phyloP scores from a whole-genome alignment of 2,797 vertebrate species.

The Merluccius polli region DNA sequence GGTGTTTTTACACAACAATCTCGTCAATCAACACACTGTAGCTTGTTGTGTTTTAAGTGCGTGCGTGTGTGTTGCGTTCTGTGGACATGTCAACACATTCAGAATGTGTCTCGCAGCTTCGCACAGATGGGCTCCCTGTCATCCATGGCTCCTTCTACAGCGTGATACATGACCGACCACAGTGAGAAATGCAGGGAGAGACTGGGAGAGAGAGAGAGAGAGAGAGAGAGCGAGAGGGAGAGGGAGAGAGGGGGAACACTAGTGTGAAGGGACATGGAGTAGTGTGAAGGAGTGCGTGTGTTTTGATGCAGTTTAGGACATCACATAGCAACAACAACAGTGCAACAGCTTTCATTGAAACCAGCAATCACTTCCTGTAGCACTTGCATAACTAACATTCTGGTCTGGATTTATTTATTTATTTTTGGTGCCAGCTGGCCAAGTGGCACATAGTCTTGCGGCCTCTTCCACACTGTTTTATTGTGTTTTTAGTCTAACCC shows the following conservation, averaged over 20 bases:
- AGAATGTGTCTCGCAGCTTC: constrained; percentile 31
- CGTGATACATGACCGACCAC: constrained; percentile 40
- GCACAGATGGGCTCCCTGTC: constrained; percentile 56
- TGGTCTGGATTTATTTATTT: not conserved
- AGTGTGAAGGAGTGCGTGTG: not conserved
- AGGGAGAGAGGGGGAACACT: not conserved
- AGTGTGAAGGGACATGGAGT: not conserved
- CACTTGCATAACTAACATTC: not conserved
- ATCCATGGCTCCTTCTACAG: constrained; percentile 39
- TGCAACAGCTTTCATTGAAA: not conserved
- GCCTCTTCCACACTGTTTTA: not conserved
- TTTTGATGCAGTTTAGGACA: not conserved
- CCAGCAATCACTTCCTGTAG: not conserved
- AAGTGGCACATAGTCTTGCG: not conserved
- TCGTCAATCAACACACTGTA: not conserved
- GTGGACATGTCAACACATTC: constrained; percentile 44
- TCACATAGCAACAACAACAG: not conserved
- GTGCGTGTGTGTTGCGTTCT: constrained; percentile 25
- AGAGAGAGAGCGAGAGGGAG: not conserved
- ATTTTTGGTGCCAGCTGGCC: not conserved
- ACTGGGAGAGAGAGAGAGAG: not conserved
- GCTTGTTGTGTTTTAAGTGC: constrained; percentile 12
- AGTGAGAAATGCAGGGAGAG: not conserved
- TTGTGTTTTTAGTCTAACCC: not conserved
- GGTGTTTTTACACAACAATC: not conserved